phyloP scores from a whole-genome alignment of 2,113 vertebrate species.

The Herpetotheres cachinnans region DNA sequence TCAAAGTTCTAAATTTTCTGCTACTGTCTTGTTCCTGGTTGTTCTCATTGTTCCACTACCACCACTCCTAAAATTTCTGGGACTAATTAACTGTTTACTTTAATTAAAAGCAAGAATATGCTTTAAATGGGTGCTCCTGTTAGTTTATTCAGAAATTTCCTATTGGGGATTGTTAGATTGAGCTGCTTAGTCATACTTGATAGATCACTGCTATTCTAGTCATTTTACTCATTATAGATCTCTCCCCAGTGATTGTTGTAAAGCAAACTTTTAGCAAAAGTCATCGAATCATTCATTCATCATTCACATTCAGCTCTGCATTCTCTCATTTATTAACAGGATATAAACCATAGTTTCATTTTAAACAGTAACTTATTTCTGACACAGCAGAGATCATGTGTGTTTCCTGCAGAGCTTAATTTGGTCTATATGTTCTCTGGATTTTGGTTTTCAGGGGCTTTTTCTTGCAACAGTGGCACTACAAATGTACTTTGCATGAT shows the following conservation, averaged over 20 bases:
- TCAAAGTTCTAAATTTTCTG: not conserved
- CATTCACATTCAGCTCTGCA: not conserved
- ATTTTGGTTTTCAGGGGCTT: not conserved
- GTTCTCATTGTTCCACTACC: not conserved
- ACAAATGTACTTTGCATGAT: not conserved
- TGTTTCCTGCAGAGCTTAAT: not conserved
- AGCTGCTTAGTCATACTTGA: not conserved
- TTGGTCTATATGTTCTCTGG: not conserved
- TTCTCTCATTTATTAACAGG: not conserved
- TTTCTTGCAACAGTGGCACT: not conserved
- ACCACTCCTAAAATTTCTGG: not conserved
- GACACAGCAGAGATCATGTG: not conserved
- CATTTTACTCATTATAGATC: not conserved
- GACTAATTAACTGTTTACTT: not conserved
- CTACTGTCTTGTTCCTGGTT: not conserved
- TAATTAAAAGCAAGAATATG: not conserved
- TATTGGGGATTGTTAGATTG: not conserved
- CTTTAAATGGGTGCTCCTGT: not conserved
- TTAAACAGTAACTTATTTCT: not conserved
- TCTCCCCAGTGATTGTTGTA: not conserved
- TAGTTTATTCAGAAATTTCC: not conserved
- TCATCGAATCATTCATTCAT: not conserved
- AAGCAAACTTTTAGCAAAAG: not conserved
- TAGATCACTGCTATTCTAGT: not conserved
- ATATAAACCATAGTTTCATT: not conserved